Percentiles rank a stretch among this genome's conserved stretches.
These are phyloP conservation scores for Oscheius myriophilus DNA, from an alignment of 2,888 invertebrate species.

Conservation along the genomic window DNA sequence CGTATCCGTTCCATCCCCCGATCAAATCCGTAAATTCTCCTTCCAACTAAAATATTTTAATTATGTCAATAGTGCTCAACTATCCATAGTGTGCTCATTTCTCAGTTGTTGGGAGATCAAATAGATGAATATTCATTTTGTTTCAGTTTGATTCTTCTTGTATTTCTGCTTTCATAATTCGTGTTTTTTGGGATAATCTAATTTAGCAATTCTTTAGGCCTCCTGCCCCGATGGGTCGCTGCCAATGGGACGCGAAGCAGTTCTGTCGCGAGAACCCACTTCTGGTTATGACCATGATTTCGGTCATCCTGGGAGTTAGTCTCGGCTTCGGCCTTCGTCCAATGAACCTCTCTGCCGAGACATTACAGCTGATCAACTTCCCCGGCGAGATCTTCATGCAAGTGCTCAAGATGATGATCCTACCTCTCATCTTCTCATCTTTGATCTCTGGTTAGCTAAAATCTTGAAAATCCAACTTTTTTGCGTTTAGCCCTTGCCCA, in stretches of 20 bases:
- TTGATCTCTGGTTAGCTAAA: conserved; percentile 78
- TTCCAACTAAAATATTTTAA: too few relatives aligned
- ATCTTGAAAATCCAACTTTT: neutral
- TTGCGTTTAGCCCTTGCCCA: conserved; percentile 63
- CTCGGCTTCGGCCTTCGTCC: conserved; percentile 72
- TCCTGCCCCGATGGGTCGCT: neutral
- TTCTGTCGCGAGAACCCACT: conserved; percentile 52
- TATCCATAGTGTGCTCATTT: too few relatives aligned
- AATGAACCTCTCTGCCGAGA: conserved; percentile 76
- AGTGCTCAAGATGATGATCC: conserved; percentile 85
- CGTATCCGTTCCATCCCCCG: too few relatives aligned
- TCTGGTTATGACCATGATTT: conserved; percentile 53
- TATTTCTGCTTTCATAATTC: neutral
- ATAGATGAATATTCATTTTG: too few relatives aligned
- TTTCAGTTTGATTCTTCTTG: neutral
- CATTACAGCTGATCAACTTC: conserved; percentile 80
- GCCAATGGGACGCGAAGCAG: conserved; percentile 32
- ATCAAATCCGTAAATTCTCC: too few relatives aligned
- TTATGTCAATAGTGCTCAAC: too few relatives aligned
- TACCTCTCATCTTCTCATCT: conserved; percentile 88
- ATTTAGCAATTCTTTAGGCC: too few relatives aligned
- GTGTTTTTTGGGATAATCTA: too few relatives aligned
- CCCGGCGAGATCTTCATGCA: conserved; percentile 91
- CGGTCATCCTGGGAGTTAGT: conserved; percentile 51
- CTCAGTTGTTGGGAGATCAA: too few relatives aligned